Conservation (phyloP, 2,888 invertebrate species). For the Cryptus armator region DNA sequence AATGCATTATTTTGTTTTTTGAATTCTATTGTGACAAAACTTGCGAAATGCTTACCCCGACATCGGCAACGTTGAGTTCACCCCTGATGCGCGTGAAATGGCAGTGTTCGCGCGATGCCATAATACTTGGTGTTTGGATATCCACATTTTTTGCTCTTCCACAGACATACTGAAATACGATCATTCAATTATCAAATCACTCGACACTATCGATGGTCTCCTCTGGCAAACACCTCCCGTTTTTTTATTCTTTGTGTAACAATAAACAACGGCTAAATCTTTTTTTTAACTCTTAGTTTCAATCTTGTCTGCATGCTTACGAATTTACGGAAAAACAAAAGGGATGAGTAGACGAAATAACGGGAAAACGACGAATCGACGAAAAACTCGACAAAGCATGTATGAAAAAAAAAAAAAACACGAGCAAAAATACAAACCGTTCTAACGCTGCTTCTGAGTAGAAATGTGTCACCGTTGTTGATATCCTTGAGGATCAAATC, state of each 20-base stretch:
- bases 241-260: too few relatives aligned
- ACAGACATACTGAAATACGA: conserved; percentile 76
- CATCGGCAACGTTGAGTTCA: conserved; percentile 77
- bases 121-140: conserved; percentile 75
- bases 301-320: too few relatives aligned
- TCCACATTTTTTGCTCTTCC: conserved; percentile 77
- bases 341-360: too few relatives aligned
- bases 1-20: neutral
- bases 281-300: too few relatives aligned
- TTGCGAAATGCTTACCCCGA: conserved; percentile 71
- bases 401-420: neutral
- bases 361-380: too few relatives aligned
- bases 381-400: too few relatives aligned
- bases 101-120: conserved; percentile 80
- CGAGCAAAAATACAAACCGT: neutral
- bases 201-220: neutral
- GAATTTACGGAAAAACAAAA: too few relatives aligned
- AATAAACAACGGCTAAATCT: too few relatives aligned
- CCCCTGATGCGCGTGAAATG: conserved; percentile 71
- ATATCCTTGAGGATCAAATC: conserved; percentile 5
- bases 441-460: neutral
- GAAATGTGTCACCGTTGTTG: neutral
- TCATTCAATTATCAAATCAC: neutral
- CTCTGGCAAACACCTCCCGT: neutral
- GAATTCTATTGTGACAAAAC: too few relatives aligned